Percentiles rank a stretch among this genome's conserved stretches.
Conservation (phyloP, 2,888 invertebrate genomes). For the Barypeithes pellucidus region DNA sequence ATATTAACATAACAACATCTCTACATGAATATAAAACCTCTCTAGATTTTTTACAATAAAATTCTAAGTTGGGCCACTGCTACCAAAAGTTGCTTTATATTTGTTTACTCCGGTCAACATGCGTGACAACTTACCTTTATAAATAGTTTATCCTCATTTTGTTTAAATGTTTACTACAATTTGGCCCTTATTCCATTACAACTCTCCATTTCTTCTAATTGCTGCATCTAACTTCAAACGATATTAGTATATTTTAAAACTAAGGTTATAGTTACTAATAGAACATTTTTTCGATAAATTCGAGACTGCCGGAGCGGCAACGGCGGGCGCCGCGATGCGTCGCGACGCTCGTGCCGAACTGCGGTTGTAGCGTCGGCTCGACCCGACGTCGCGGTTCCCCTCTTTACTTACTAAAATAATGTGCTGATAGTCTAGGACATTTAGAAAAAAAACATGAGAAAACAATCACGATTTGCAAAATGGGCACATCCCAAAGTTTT, state of each 20-base stretch:
- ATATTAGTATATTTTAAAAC: conserved; percentile 51
- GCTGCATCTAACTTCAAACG: conserved; percentile 47
- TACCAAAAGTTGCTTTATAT: background rate
- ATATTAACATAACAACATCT: too few relatives aligned
- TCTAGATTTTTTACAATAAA: too few relatives aligned
- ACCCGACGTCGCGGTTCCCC: conserved; percentile 65
- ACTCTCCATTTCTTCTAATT: conserved; percentile 33
- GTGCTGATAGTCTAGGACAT: conserved; percentile 33
- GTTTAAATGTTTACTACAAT: conserved; percentile 26
- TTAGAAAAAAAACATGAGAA: conserved; percentile 23
- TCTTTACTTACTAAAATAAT: conserved; percentile 48
- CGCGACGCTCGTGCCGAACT: conserved; percentile 68
- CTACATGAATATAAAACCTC: too few relatives aligned
- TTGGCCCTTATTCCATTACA: conserved; percentile 25
- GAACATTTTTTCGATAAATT: conserved; percentile 37
- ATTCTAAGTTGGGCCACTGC: background rate
- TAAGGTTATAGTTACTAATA: conserved; percentile 43
- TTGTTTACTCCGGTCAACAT: background rate
- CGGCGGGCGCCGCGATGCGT: conserved; percentile 54
- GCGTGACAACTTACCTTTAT: conserved; percentile 21
- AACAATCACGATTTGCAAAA: background rate
- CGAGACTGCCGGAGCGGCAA: conserved; percentile 39
- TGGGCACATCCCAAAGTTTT: too few relatives aligned
- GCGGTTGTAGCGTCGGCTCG: conserved; percentile 68
- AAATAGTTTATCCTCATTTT: conserved; percentile 36